phyloP scores from a whole-genome alignment of 1,140 invertebrate genomes.

The Zelostemma sp. region DNA sequence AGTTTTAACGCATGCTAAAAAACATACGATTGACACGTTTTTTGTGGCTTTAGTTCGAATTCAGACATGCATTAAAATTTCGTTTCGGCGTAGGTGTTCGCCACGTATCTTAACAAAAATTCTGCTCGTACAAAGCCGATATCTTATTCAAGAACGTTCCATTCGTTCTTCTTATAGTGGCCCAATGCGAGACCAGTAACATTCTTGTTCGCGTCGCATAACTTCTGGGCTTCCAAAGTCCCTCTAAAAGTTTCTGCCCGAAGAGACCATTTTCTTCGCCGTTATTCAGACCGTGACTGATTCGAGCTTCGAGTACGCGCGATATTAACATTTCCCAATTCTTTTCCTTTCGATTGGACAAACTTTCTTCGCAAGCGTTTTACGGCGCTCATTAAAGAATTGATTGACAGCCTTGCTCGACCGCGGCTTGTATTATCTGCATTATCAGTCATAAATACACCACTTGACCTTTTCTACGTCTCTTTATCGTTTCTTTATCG shows the following conservation, averaged over 20 bases:
- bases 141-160: conserved; percentile 69
- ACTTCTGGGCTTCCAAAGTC: conserved; percentile 55
- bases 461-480: conserved; percentile 7
- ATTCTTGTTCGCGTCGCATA: conserved; percentile 65
- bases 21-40: no score
- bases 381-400: not conserved
- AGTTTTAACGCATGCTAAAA: no score
- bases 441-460: conserved; percentile 7
- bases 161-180: conserved; percentile 65
- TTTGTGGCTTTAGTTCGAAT: no score
- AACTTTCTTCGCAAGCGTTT: not conserved
- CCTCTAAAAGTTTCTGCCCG: conserved; percentile 31
- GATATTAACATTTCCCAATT: not conserved
- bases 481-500: no score
- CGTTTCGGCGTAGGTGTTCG: conserved; percentile 39
- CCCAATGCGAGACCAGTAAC: conserved; percentile 55
- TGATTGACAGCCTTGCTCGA: conserved; percentile 5
- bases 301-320: not conserved
- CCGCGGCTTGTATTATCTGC: conserved; percentile 2
- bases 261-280: conserved; percentile 27
- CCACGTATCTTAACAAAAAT: conserved; percentile 54
- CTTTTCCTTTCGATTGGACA: not conserved
- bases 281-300: conserved; percentile 12
- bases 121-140: conserved; percentile 65
- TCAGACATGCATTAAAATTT: conserved; percentile 17